A percentile compares a stretch with the other conserved stretches of the same genome.
Conservation (phyloP, 2,113 vertebrate genomes). For the Lutjanus erythropterus region DNA sequence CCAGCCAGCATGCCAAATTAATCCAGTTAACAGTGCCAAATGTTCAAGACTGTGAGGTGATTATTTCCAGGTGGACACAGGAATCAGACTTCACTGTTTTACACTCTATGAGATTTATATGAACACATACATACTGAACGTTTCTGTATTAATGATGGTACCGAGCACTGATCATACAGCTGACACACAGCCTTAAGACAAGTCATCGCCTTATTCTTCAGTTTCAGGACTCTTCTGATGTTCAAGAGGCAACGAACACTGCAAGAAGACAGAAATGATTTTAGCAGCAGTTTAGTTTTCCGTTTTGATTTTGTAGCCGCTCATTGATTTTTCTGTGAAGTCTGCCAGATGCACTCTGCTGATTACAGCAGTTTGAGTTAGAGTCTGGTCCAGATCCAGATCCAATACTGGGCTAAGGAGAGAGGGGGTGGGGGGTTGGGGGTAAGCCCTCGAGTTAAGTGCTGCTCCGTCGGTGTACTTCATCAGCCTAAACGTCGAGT, state of each 20-base stretch:
- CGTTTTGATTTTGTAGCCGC: conserved; percentile 7
- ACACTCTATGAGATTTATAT: neutral
- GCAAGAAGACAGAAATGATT: conserved; percentile 7
- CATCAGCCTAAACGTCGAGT: conserved; percentile 14
- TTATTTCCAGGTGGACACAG: neutral
- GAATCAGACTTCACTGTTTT: neutral
- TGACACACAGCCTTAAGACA: neutral
- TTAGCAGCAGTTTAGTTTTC: conserved; percentile 14
- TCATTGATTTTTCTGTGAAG: conserved; percentile 43
- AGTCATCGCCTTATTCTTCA: neutral
- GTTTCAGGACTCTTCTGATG: neutral
- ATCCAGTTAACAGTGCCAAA: neutral
- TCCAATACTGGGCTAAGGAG: conserved; percentile 22
- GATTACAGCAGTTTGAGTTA: conserved; percentile 43
- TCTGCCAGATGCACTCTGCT: conserved; percentile 44
- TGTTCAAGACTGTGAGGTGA: neutral
- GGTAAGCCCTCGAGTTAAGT: conserved; percentile 39
- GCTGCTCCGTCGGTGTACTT: conserved; percentile 31
- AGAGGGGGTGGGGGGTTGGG: too few relatives aligned
- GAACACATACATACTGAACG: too few relatives aligned
- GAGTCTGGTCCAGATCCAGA: conserved; percentile 42
- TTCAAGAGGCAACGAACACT: neutral
- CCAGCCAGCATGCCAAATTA: neutral
- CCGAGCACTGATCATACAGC: neutral
- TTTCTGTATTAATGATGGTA: neutral